Conservation (phyloP, 1,140 invertebrate species). For the Apis florea region DNA sequence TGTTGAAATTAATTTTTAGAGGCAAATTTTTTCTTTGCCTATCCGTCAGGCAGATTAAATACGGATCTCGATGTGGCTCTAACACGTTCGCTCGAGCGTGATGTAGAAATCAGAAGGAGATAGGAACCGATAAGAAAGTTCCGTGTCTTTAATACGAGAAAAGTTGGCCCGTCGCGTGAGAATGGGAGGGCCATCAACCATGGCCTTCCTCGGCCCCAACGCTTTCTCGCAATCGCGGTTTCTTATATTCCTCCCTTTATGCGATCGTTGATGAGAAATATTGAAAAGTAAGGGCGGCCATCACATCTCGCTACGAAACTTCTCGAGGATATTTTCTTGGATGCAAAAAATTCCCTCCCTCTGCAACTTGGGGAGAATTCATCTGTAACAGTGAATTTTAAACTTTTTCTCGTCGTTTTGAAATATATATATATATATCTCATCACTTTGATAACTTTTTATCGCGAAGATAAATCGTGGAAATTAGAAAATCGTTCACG, state of each 20-base stretch:
- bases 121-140: slow-evolving; percentile 14
- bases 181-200: slow-evolving; percentile 31
- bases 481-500: too few relatives aligned
- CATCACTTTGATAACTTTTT: not conserved
- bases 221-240: slow-evolving; percentile 37
- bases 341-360: not conserved
- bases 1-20: too few relatives aligned
- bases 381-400: not conserved
- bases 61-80: not conserved
- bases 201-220: not conserved
- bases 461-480: too few relatives aligned
- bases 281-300: slow-evolving; percentile 47
- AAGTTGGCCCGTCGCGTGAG: slow-evolving; percentile 23
- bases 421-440: not conserved
- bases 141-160: slow-evolving; percentile 5
- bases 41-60: not conserved
- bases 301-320: not conserved
- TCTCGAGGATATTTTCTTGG: not conserved
- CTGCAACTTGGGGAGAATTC: not conserved
- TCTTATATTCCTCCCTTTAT: slow-evolving; percentile 12
- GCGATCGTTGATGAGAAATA: slow-evolving; percentile 39
- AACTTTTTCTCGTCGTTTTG: not conserved
- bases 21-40: too few relatives aligned
- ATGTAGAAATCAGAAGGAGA: not conserved
- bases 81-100: not conserved